These are phyloP conservation scores for Mythimna pallens DNA, from an alignment of 2,888 invertebrate species.

Conservation along the genomic window DNA sequence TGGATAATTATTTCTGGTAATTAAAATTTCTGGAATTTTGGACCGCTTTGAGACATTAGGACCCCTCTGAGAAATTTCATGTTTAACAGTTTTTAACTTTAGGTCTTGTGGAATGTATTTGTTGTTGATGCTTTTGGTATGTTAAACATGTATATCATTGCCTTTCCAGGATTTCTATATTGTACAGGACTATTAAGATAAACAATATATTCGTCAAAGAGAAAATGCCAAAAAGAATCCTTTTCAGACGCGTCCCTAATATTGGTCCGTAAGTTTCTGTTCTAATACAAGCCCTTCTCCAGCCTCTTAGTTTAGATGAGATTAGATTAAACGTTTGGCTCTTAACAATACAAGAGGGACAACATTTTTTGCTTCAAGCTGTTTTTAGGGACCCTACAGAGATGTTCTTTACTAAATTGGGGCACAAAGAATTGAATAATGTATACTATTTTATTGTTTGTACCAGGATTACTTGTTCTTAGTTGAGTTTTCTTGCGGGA, in stretches of 20 bases:
- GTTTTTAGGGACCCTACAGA: conserved; percentile 58
- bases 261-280: conserved; percentile 58
- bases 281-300: conserved; percentile 69
- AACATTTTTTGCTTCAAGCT: conserved; percentile 70
- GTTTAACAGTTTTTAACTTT: too few relatives aligned
- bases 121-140: too few relatives aligned
- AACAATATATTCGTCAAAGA: too few relatives aligned
- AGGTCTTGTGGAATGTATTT: too few relatives aligned
- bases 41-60: too few relatives aligned
- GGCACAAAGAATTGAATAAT: conserved; percentile 61
- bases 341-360: conserved; percentile 75
- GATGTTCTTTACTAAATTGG: conserved; percentile 58
- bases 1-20: too few relatives aligned
- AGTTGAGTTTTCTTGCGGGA: conserved; percentile 20
- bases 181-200: too few relatives aligned
- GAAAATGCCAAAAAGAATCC: neutral
- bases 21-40: too few relatives aligned
- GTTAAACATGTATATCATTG: too few relatives aligned
- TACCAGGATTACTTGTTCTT: conserved; percentile 33
- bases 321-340: conserved; percentile 76
- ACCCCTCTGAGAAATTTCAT: too few relatives aligned
- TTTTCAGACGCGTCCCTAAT: conserved; percentile 18
- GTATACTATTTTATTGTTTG: conserved; percentile 51
- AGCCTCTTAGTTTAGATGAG: conserved; percentile 73
- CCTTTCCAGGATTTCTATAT: too few relatives aligned